Conservation (phyloP, 1,140 invertebrate species). For the Drosophila subobscura region DNA sequence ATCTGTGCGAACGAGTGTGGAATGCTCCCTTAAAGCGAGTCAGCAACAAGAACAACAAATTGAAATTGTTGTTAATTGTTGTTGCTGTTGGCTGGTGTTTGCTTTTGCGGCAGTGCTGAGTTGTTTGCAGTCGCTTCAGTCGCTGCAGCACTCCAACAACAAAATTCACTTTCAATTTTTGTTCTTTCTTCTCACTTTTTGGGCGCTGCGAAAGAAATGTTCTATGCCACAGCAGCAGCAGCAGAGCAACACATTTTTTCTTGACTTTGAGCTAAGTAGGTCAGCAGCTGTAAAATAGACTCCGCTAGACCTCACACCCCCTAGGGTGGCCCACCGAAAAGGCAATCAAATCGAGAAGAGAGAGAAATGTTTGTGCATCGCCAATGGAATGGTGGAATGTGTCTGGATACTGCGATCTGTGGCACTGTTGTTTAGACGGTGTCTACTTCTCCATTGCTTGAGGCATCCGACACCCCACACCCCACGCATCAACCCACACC, state of each 20-base stretch:
- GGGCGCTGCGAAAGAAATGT: conserved; percentile 66
- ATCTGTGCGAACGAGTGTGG: conserved; percentile 10
- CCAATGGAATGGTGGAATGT: conserved; percentile 23
- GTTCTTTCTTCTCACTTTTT: conserved; percentile 8
- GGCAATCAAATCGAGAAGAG: conserved; percentile 54
- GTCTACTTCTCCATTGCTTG: conserved; percentile 50
- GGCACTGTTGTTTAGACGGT: conserved; percentile 55
- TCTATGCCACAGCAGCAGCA: conserved; percentile 35
- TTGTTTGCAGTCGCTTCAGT: conserved; percentile 55
- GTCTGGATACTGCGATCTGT: conserved; percentile 42
- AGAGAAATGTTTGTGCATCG: conserved; percentile 54
- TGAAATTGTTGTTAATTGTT: conserved; percentile 77
- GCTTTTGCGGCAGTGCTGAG: conserved; percentile 73
- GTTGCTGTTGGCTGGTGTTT: conserved; percentile 52
- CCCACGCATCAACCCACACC: conserved; percentile 1
- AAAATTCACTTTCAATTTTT: conserved; percentile 77
- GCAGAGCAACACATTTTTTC: conserved; percentile 45
- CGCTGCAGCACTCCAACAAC: conserved; percentile 59
- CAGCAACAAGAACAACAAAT: conserved; percentile 42
- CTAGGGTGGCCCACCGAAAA: background rate
- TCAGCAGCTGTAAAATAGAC: conserved; percentile 80
- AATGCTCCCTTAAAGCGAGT: conserved; percentile 47
- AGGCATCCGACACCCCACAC: conserved; percentile 21
- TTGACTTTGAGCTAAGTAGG: conserved; percentile 77
- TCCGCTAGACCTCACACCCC: conserved; percentile 31